Base-by-base conservation (phyloP, 1,140 invertebrate species). In the Amphibalanus amphitrite region DNA sequence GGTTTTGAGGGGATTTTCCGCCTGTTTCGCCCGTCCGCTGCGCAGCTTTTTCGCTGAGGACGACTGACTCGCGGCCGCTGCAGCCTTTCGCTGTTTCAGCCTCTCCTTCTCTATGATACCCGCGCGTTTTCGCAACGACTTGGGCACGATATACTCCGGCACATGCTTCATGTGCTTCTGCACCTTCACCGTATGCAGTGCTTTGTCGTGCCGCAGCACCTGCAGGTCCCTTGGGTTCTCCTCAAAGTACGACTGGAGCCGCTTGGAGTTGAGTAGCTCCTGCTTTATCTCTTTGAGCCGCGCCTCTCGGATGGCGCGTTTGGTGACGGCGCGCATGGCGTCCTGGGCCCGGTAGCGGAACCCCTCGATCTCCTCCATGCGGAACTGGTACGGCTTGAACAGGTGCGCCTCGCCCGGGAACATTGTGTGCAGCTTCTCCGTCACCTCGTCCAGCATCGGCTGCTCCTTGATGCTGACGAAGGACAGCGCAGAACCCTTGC, bases 221-320 rank as follows among this genome's bases (percentile, higher is more conserved):
- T 92, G 86, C 25, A 95, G 79, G 80, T 99, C 97, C 33, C 86
- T 84, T 0, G 96, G 93, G 82, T 98, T 97, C 73, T 96, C 91
- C 77, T 95, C 89, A 81, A 99, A 98, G 80, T 94, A 97, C 17
- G 88, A 86, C 86, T 90, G 79, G 10, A 98, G 81, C 82, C 95
- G 95, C 78, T 93, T 85, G 72, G 92, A 96, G 78, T 92, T 94
- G 47, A 98, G 83, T 64, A 99, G 86, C 83, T 99, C 95, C 71
- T 87, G 85, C 81, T 93, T 93, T 69, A 99, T 97, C 85, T 99
- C 97, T 78, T 93, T 93, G 13, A 98, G 82, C 71, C 97, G 83
- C 0, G 94, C 93, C 80, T 98, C 93, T 70, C 91, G 83, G 0
- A 99, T 89, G 0, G 93, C 94, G 73, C 93, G 90, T 77, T 88